phyloP scores from a whole-genome alignment of 1,140 invertebrate genomes.

The Papilio glaucus region DNA sequence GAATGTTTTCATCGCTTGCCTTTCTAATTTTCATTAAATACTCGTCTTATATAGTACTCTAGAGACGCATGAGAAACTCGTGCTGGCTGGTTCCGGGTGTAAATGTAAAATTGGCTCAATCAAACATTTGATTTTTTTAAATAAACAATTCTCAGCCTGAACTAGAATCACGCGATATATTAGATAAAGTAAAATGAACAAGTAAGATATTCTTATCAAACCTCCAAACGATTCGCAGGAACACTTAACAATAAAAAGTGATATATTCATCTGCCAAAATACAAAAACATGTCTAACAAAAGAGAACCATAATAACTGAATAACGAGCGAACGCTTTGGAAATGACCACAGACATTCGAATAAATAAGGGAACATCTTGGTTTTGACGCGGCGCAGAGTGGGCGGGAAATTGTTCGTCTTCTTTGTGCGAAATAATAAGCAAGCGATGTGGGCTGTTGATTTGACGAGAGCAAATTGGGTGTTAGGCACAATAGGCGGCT shows the following conservation, averaged over 20 bases:
- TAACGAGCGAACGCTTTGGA: slow-evolving; percentile 23
- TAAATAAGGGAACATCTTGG: slow-evolving; percentile 34
- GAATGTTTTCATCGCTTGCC: too few relatives aligned
- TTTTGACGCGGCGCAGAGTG: slow-evolving; percentile 23
- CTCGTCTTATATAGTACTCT: too few relatives aligned
- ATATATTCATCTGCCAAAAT: slow-evolving; percentile 19
- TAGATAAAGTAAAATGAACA: too few relatives aligned
- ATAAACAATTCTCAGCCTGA: too few relatives aligned
- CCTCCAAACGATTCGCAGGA: neutral
- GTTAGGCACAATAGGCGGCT: slow-evolving; percentile 13
- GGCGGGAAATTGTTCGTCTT: slow-evolving; percentile 32
- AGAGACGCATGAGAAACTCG: too few relatives aligned
- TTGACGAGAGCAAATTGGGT: slow-evolving; percentile 25
- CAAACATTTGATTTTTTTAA: too few relatives aligned
- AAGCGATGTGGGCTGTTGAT: slow-evolving; percentile 24
- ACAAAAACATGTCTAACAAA: slow-evolving; percentile 28
- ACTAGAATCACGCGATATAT: too few relatives aligned
- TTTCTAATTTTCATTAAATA: too few relatives aligned
- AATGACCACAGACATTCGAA: slow-evolving; percentile 33
- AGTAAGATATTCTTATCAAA: neutral
- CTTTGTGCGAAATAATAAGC: slow-evolving; percentile 32
- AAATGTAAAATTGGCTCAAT: too few relatives aligned
- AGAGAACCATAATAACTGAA: slow-evolving; percentile 21
- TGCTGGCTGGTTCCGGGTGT: too few relatives aligned
- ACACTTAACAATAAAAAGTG: slow-evolving; percentile 20